Evolutionary conservation across 2,113 vertebrate species (phyloP).

Genomic region (Entomyzon cyanotis): DNA sequence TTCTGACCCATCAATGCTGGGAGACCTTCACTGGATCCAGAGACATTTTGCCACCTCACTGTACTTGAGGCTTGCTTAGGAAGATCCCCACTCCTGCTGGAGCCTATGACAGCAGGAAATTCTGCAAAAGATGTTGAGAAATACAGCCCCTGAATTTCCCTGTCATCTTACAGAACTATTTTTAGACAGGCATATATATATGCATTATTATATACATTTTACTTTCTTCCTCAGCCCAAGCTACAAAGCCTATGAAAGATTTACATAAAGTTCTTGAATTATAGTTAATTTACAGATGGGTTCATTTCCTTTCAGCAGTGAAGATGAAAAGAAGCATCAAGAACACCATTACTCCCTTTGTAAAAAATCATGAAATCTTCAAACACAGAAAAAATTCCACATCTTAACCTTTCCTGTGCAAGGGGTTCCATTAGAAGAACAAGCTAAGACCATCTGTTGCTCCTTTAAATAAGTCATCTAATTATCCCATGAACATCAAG

Average conservation of each 20-base stretch:
- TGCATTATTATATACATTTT: neutral
- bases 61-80: neutral
- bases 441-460: conserved; percentile 12
- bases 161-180: conserved; percentile 25
- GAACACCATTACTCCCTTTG: conserved; percentile 17
- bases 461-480: neutral
- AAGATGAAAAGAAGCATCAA: conserved; percentile 66
- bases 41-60: neutral
- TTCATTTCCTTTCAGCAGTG: conserved; percentile 34
- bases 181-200: conserved; percentile 12
- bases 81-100: neutral
- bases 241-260: neutral
- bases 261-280: conserved; percentile 49
- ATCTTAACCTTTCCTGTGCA: conserved; percentile 20
- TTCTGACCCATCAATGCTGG: neutral
- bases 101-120: conserved; percentile 13
- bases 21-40: neutral
- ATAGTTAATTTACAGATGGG: conserved; percentile 48
- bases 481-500: neutral
- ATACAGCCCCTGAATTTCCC: conserved; percentile 15
- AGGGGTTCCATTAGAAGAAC: conserved; percentile 25
- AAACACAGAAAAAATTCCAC: conserved; percentile 16
- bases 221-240: neutral
- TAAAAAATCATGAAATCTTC: conserved; percentile 3
- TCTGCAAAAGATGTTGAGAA: neutral